phyloP scores from a whole-genome alignment of 2,797 vertebrate genomes.

The Acrocephalus scirpaceus region DNA sequence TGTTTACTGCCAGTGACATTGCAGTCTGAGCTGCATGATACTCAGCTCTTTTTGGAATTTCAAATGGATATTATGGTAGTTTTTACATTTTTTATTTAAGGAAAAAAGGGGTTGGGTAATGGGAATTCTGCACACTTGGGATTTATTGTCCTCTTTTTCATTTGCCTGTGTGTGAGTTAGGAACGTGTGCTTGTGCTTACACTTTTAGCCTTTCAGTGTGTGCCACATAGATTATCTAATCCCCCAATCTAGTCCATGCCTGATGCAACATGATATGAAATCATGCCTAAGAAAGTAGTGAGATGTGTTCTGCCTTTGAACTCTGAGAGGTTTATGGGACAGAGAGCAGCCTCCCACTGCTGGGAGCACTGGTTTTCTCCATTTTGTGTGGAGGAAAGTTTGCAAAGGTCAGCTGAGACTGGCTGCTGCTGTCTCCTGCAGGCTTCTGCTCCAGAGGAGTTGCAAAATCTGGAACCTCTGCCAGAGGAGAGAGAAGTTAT shows the following conservation, averaged over 20 bases:
- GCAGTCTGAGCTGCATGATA: neutral
- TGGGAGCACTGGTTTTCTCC: neutral
- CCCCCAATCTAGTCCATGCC: neutral
- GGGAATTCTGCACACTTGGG: neutral
- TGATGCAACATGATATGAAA: neutral
- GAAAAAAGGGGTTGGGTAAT: neutral
- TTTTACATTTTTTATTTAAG: neutral
- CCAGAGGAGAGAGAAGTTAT: neutral
- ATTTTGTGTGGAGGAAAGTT: neutral
- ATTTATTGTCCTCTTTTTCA: neutral
- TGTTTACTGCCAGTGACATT: neutral
- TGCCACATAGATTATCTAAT: accelerated
- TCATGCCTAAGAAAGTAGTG: neutral
- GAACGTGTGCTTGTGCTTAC: accelerated
- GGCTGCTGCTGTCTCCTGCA: neutral
- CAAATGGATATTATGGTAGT: neutral
- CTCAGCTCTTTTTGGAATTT: neutral
- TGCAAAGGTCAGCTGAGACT: neutral
- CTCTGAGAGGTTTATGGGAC: neutral
- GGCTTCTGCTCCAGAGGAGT: neutral
- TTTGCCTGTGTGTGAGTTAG: neutral
- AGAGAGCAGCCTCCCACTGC: neutral
- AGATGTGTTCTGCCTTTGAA: neutral
- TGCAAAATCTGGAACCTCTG: neutral
- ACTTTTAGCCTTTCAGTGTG: neutral